Conservation (phyloP, 2,888 invertebrate species). For the Chelonus formosanus region DNA sequence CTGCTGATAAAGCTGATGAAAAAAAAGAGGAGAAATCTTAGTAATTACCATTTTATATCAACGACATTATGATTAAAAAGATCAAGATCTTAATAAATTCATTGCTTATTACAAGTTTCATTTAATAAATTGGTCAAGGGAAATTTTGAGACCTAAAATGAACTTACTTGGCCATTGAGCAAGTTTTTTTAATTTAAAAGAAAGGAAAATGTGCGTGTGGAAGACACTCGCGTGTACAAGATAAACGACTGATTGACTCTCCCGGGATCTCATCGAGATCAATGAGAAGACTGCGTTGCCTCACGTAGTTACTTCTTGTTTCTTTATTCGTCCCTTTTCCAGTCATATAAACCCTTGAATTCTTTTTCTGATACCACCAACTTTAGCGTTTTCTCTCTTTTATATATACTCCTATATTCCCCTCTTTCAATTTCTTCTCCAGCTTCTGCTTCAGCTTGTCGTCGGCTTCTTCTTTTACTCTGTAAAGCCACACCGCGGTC, state of each 20-base stretch:
- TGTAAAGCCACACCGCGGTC: slow-evolving; percentile 41
- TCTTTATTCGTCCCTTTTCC: background rate
- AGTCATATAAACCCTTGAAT: background rate
- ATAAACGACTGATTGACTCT: slow-evolving; percentile 37
- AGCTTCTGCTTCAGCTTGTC: slow-evolving; percentile 11
- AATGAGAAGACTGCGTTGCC: slow-evolving; percentile 47
- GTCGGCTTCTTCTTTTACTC: slow-evolving; percentile 32
- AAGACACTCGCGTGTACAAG: slow-evolving; percentile 36
- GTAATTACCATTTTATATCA: too few species aligned
- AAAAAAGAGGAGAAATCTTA: too few species aligned
- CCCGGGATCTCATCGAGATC: slow-evolving; percentile 36
- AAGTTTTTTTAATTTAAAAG: background rate
- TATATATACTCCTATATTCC: slow-evolving; percentile 6
- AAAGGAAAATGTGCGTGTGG: slow-evolving; percentile 14
- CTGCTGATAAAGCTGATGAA: background rate
- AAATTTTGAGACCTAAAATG: too few species aligned
- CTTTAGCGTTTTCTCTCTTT: background rate
- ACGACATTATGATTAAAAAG: too few species aligned
- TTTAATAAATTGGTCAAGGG: too few species aligned
- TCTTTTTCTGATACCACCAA: background rate
- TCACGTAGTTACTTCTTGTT: slow-evolving; percentile 49
- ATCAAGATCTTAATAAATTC: too few species aligned
- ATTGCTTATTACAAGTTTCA: too few species aligned
- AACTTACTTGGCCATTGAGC: too few species aligned
- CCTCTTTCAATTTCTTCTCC: slow-evolving; percentile 21